Percentiles rank a stretch among this genome's conserved stretches.
Evolutionary conservation across 2,113 vertebrate species (phyloP).

Genomic region (Ophiodon elongatus): DNA sequence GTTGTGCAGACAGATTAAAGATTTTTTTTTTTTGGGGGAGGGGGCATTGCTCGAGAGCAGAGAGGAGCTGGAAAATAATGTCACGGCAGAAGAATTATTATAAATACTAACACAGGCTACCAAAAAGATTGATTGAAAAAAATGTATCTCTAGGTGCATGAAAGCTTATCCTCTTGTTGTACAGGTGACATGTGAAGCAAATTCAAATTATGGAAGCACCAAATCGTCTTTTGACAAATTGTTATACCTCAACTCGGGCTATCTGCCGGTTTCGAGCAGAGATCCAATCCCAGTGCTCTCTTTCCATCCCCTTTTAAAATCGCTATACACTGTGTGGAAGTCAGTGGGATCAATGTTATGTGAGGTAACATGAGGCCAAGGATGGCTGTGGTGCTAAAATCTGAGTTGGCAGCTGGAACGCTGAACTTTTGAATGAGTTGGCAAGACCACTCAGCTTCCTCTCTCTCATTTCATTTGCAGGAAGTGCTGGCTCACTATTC

Average conservation of each 20-base stretch:
- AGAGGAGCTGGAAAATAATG: slow-evolving; percentile 14
- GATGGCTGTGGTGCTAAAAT: neutral
- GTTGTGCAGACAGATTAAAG: neutral
- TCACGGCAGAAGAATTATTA: neutral
- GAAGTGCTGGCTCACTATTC: slow-evolving; percentile 98
- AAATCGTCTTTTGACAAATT: neutral
- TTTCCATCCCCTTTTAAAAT: neutral
- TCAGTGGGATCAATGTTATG: neutral
- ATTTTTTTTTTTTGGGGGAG: too few species aligned
- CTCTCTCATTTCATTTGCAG: slow-evolving; percentile 73
- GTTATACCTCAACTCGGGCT: neutral
- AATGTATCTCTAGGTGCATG: neutral
- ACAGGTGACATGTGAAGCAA: neutral
- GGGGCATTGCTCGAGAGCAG: neutral
- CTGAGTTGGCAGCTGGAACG: neutral
- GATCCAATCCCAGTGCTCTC: neutral
- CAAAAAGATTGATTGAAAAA: neutral
- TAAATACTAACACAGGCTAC: neutral
- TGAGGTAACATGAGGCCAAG: neutral
- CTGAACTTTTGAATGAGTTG: neutral
- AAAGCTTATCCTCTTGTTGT: neutral
- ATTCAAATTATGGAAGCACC: neutral
- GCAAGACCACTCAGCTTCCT: neutral
- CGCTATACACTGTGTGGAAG: neutral
- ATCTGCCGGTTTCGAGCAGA: neutral